Base-by-base conservation (phyloP, 2,113 vertebrate genomes). In the Motacilla tschutschensis region DNA sequence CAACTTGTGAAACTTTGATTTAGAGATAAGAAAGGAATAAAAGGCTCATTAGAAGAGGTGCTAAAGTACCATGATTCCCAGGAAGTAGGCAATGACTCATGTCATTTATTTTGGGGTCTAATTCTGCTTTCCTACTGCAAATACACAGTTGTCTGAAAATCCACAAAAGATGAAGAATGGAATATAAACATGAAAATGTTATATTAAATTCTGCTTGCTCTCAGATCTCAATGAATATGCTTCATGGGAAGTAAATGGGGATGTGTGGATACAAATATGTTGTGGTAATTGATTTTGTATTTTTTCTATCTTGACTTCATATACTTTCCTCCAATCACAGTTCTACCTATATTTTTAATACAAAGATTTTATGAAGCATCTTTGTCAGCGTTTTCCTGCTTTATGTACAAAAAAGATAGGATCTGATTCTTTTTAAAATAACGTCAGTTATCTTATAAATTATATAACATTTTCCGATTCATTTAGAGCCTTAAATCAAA, bases 11-110 rank as follows among this genome's bases (percentile, higher is more conserved):
- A 83, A 84, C 48, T 93, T 86, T 63, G 55, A 82, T 79, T 92
- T 82, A 77, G 81, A 88, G 83, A 83, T 77, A 93, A 75, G 57
- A 83, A 91, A 88, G 51, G 14, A 93, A 90, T 80, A 96, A 76
- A 83, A 78, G 38, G 69, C 65, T 88, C 51, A 74, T 86, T 88
- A 77, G 63, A 78, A 84, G 69, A 90, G 89, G 84, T 89, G 69
- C 33, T 90, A 84, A 93, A 87, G 46, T 33, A 72, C 6, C 22
- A 40, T 58, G 72, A 86, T 55, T 93, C 74, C 65, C 72, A 83
- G 79, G 70, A 95, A 87, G 73, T 14, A 76, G 55, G 66, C 18
- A 17, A 65, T 88, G 90, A 94, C 63, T 93, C 78, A 69, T 35
- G 44, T 59, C 6, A 79, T 76, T 86, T 78, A 80, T 86, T 95